Evolutionary conservation across 2,888 invertebrate species (phyloP), one percentile per base, ranked within the genome.

Genomic region (Neoaliturus tenellus): DNA sequence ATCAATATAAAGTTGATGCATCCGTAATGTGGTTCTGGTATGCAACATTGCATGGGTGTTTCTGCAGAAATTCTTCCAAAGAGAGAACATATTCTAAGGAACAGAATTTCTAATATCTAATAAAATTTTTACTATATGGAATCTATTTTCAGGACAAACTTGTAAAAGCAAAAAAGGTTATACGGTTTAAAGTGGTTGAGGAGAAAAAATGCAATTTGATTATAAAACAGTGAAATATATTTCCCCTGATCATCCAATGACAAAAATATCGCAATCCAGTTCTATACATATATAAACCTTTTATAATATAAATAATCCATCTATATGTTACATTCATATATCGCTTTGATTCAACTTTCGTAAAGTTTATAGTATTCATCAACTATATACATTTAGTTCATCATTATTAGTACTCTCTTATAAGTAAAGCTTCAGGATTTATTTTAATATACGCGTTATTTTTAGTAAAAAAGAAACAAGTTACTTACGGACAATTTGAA

Each of bases 181-280:
- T n/a, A n/a, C n/a, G n/a, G n/a, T n/a, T n/a, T n/a, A n/a, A n/a
- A n/a, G n/a, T n/a, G n/a, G n/a, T n/a, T n/a, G n/a, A 44, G 6
- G 67, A 2, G 67, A n/a, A 33, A 33, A 31, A 1, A 67, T 1
- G 44, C 12, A 44, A 44, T 44, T 28, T 25, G 12, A 23, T 69
- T 35, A 20, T 20, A 69, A 69, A 69, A 69, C 69, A 69, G 69
- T 39, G n/a, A 69, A 12, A 69, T 69, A 69, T 69, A 69, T 69
- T 69, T 69, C 39, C n/a, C 35, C 39, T 69, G 35, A 23, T 39
- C n/a, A 39, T 69, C 39, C 69, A 23, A 28, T 69, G 69, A 69
- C 69, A 69, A 69, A 69, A 69, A 69, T 69, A 69, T 39, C 39
- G 23, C 39, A 35, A 6, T 69, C 69, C 69, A 14, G 69, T 39